Evolutionary conservation across 2,888 invertebrate species (phyloP), one percentile per base, ranked within the genome.

Genomic region (Argyresthia albistria): DNA sequence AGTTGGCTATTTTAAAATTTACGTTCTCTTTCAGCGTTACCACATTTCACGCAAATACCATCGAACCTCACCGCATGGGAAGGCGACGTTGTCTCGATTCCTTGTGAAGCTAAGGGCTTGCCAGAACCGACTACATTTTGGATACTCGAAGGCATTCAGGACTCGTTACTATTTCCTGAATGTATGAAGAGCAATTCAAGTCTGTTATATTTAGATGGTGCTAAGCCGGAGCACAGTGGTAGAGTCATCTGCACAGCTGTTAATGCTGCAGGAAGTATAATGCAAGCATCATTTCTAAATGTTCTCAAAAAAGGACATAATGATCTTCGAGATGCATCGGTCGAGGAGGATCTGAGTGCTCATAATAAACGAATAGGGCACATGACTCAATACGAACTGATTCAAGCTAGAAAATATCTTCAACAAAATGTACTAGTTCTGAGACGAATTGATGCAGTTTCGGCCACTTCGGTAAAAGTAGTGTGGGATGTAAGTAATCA

Each of bases 61-160:
- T 92, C 92, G 70, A 97, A 97, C 83, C 93, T 95, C 78, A 93
- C 95, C 77, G 93, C 96, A 62, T 94, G 94, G 68, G 90, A 95
- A 67, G 95, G 95, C 74, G 94, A 95, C 64, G 92, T 95, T 64
- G 97, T 96, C 50, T 93, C 94, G 60, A 95, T 98, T 72, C 95
- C 95, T 57, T 98, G 98, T 84, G 93, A 94, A 62, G 97, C 97
- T 36, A 92, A 92, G 67, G 98, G 98, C 56, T 94, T 96, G 74
- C 98, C 98, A 11, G 91, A 93, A 57, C 98, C 98, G 3, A 96
- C 97, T 11, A 93, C 97, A 35, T 98, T 97, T 79, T 98, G 98
- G 98, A 96, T 95, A 64, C 93, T 96, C 66, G 97, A 97, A 78
- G 97, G 97, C 55, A 94, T 93, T 46, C 93, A 94, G 74, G 92